Conservation (phyloP, 2,113 vertebrate species). For the Galeopterus variegatus region DNA sequence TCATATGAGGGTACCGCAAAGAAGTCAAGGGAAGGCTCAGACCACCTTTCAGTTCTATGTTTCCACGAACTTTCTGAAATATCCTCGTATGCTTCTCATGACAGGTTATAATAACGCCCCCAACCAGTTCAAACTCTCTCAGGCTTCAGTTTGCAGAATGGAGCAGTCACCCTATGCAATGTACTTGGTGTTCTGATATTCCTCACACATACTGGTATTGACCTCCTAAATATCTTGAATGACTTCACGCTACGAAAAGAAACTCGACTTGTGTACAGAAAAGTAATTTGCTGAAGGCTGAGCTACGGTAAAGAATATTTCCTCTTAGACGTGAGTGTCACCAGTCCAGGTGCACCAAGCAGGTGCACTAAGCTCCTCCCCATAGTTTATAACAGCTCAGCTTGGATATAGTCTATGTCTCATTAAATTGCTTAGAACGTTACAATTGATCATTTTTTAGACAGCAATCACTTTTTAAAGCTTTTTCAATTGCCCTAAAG, state of each 20-base stretch:
- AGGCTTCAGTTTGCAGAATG: background rate
- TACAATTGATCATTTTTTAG: background rate
- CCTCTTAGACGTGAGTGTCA: background rate
- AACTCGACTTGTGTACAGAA: background rate
- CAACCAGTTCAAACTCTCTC: no score
- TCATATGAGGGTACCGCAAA: no score
- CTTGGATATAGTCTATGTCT: background rate
- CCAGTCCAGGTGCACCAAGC: no score
- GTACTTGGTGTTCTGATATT: background rate
- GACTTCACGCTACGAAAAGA: background rate
- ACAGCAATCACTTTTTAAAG: background rate
- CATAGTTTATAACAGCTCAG: background rate
- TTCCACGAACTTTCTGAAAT: no score
- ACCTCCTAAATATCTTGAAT: background rate
- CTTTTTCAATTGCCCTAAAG: background rate
- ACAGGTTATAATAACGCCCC: background rate
- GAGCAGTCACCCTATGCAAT: background rate
- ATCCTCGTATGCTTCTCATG: background rate
- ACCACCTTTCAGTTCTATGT: no score
- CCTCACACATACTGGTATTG: background rate
- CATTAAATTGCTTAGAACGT: background rate
- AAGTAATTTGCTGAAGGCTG: background rate
- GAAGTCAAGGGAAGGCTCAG: no score
- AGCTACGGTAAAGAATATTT: background rate
- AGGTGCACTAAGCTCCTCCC: accelerated